Conservation (phyloP, 2,888 invertebrate species). For the Polymixis lichenea region DNA sequence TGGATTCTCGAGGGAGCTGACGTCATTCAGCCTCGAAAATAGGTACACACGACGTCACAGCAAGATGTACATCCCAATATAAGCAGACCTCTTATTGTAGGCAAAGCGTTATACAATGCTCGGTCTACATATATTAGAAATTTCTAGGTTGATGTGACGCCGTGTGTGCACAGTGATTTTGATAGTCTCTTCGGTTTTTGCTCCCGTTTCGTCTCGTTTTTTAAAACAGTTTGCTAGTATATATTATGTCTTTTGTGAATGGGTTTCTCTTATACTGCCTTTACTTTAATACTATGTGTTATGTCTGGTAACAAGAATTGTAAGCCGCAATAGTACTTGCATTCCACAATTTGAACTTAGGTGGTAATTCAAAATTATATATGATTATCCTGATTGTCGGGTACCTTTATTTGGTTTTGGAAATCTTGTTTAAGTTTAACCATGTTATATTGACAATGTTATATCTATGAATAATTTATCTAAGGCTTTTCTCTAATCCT, state of each 20-base stretch:
- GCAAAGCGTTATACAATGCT: not conserved
- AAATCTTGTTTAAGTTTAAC: not conserved
- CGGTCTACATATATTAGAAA: not conserved
- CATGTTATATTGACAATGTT: not conserved
- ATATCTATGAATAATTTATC: not conserved
- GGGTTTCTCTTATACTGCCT: not conserved
- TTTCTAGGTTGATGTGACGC: not conserved
- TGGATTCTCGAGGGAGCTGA: slow-evolving; percentile 61
- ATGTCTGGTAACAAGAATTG: not conserved
- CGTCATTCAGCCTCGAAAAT: slow-evolving; percentile 64
- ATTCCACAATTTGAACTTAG: too few species aligned
- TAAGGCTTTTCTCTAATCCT: not conserved
- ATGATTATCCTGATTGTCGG: too few species aligned
- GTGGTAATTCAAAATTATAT: too few species aligned
- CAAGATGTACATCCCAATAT: not conserved
- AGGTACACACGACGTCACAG: slow-evolving; percentile 28
- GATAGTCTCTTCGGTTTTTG: slow-evolving; percentile 36
- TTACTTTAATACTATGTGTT: not conserved
- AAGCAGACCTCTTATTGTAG: not conserved
- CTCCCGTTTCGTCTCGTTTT: slow-evolving; percentile 11
- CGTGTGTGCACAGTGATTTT: slow-evolving; percentile 24
- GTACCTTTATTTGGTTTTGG: not conserved
- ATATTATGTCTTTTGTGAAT: not conserved
- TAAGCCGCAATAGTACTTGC: not conserved
- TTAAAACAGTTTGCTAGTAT: slow-evolving; percentile 2